A percentile compares a stretch with the other conserved stretches of the same genome.
These are phyloP conservation scores for Oithona nana DNA, from an alignment of 2,888 invertebrate genomes.

Conservation along the genomic window DNA sequence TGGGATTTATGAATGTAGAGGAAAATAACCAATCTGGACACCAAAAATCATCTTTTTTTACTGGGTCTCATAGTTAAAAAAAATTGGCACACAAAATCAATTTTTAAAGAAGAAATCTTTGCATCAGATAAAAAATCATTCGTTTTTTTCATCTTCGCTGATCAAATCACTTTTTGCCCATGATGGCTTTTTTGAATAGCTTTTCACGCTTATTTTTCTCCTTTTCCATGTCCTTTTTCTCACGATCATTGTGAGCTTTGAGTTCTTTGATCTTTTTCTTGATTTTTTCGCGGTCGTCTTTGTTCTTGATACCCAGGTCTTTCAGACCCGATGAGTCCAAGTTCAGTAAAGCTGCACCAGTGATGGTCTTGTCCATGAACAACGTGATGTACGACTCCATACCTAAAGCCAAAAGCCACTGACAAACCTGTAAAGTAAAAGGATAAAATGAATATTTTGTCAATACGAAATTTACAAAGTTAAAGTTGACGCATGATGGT, in stretches of 20 bases:
- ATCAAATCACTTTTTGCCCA: not conserved
- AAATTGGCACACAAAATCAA: too few species aligned
- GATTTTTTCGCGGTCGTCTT: slow-evolving; percentile 27
- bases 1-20: too few species aligned
- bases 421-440: slow-evolving; percentile 48
- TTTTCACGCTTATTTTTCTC: slow-evolving; percentile 64
- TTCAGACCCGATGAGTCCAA: slow-evolving; percentile 83
- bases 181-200: slow-evolving; percentile 61
- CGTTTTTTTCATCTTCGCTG: too few species aligned
- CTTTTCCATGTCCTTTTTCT: slow-evolving; percentile 39
- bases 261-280: slow-evolving; percentile 37
- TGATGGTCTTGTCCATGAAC: slow-evolving; percentile 70
- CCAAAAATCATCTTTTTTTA: too few species aligned
- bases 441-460: not conserved
- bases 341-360: slow-evolving; percentile 63
- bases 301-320: slow-evolving; percentile 33
- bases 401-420: slow-evolving; percentile 63
- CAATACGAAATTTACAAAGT: too few species aligned
- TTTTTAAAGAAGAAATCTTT: too few species aligned
- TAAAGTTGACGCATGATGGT: too few species aligned
- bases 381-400: slow-evolving; percentile 70
- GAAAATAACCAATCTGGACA: too few species aligned
- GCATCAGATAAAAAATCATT: too few species aligned
- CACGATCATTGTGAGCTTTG: slow-evolving; percentile 31
- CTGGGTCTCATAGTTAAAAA: too few species aligned